Conservation (phyloP, 1,140 invertebrate species). For the Theocolax elegans region DNA sequence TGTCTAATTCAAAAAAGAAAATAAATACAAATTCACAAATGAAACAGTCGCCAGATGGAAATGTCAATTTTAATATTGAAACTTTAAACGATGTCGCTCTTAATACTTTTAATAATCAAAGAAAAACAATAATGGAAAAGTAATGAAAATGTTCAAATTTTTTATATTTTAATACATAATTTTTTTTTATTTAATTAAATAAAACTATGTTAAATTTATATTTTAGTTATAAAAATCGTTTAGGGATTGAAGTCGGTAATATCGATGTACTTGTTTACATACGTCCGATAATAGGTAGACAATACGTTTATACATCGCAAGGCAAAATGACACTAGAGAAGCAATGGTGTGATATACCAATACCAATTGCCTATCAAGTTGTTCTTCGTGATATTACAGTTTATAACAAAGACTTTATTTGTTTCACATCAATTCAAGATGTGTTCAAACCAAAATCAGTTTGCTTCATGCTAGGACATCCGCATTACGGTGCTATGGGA, state of each 20-base stretch:
- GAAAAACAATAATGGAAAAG: slow-evolving; percentile 48
- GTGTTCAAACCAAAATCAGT: slow-evolving; percentile 75
- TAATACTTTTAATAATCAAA: slow-evolving; percentile 33
- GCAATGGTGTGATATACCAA: slow-evolving; percentile 71
- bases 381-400: slow-evolving; percentile 73
- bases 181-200: too few species aligned
- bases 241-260: slow-evolving; percentile 81
- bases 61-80: slow-evolving; percentile 36
- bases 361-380: slow-evolving; percentile 77
- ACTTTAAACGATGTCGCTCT: slow-evolving; percentile 28
- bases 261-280: slow-evolving; percentile 79
- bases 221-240: slow-evolving; percentile 71
- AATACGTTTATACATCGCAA: slow-evolving; percentile 68
- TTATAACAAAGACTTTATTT: slow-evolving; percentile 58
- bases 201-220: too few species aligned
- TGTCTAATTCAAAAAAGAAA: slow-evolving; percentile 47
- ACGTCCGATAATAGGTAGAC: slow-evolving; percentile 76
- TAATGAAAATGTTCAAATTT: slow-evolving; percentile 32
- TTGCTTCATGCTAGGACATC: slow-evolving; percentile 83
- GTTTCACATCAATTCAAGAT: slow-evolving; percentile 73
- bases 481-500: slow-evolving; percentile 83
- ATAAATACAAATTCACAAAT: slow-evolving; percentile 18
- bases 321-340: slow-evolving; percentile 76
- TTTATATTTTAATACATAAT: too few species aligned
- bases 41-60: slow-evolving; percentile 28